Evolutionary conservation across 2,113 vertebrate genomes (phyloP).

Genomic region (Cheirogaleus medius): DNA sequence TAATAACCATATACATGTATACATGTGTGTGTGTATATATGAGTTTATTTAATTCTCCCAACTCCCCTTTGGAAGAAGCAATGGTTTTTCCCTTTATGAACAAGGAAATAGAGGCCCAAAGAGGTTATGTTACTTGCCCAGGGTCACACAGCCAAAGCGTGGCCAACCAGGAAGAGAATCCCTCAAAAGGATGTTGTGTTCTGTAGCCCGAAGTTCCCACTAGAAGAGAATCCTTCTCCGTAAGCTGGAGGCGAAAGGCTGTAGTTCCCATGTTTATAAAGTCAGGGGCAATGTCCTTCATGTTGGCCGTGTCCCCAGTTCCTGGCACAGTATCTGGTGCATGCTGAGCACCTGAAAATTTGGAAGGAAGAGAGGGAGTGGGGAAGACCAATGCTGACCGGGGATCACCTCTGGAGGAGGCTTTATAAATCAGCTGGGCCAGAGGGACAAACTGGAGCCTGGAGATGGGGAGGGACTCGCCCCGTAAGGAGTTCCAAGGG

Average conservation of each 20-base stretch:
- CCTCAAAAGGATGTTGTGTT: neutral
- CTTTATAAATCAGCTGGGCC: neutral
- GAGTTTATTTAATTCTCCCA: neutral
- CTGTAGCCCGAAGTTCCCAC: neutral
- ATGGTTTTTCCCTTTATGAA: neutral
- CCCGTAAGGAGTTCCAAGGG: neutral
- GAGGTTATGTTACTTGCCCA: neutral
- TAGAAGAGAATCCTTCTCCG: neutral
- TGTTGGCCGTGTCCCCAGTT: neutral
- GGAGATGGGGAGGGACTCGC: neutral
- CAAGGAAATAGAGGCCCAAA: neutral
- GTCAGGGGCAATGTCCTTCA: neutral
- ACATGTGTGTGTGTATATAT: too few relatives aligned
- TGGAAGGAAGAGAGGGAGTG: neutral
- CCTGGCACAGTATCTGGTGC: neutral
- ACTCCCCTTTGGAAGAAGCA: neutral
- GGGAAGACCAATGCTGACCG: neutral
- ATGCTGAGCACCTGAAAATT: neutral
- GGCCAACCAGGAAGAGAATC: neutral
- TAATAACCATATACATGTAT: too few relatives aligned
- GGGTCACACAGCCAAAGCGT: neutral
- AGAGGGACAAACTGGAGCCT: neutral
- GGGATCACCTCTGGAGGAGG: neutral
- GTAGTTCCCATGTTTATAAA: neutral
- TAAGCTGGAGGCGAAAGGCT: neutral